Conservation (phyloP, 2,888 invertebrate species). For the Pseudococcus viburni region DNA sequence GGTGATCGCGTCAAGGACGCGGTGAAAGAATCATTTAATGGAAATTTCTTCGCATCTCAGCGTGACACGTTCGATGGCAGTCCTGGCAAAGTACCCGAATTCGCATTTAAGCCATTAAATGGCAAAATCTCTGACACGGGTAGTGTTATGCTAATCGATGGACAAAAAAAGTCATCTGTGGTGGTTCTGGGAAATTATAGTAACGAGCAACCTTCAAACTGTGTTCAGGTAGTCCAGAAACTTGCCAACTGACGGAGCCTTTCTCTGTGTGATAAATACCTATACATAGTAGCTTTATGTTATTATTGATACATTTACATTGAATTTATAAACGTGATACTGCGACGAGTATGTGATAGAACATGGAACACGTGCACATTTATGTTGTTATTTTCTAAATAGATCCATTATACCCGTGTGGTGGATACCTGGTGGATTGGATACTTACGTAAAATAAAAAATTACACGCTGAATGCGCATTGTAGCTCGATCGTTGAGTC, state of each 20-base stretch:
- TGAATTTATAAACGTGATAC: constrained; percentile 14
- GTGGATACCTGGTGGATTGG: not conserved
- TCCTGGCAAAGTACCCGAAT: not conserved
- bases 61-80: not conserved
- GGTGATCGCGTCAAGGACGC: constrained; percentile 34
- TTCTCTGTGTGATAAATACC: not conserved
- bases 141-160: not conserved
- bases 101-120: not conserved
- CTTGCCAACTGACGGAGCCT: not conserved
- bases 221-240: not conserved
- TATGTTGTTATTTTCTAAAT: constrained; percentile 8
- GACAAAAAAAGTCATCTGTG: not conserved
- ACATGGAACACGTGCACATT: constrained; percentile 15
- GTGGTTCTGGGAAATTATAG: not conserved
- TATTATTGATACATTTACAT: constrained; percentile 7
- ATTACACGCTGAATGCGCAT: constrained; percentile 45
- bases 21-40: constrained; percentile 40
- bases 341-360: constrained; percentile 31
- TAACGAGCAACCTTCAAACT: not conserved
- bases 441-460: constrained; percentile 49
- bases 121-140: not conserved
- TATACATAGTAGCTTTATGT: not conserved
- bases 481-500: constrained; percentile 8
- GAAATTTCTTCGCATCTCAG: constrained; percentile 28
- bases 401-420: constrained; percentile 29